Evolutionary conservation across 1,140 invertebrate genomes (phyloP).

Genomic region (Samia ricini): DNA sequence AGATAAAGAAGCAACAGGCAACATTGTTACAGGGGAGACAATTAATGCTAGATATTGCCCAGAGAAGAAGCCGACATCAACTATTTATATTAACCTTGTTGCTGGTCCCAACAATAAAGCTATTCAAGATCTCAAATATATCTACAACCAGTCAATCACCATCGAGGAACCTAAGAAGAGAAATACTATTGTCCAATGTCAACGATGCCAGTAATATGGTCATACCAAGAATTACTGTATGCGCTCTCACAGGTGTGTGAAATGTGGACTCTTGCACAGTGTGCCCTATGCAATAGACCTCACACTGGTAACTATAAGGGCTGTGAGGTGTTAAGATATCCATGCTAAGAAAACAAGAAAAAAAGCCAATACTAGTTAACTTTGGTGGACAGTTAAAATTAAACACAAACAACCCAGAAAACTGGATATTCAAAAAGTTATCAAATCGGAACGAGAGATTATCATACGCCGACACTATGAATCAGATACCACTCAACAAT

Average conservation of each 20-base stretch:
- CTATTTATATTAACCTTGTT: background rate
- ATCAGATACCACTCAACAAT: background rate
- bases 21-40: background rate
- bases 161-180: slow-evolving; percentile 5
- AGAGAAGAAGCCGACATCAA: slow-evolving; percentile 6
- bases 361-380: too few species aligned
- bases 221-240: slow-evolving; percentile 6
- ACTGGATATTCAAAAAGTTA: too few species aligned
- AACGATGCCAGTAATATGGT: slow-evolving; percentile 4
- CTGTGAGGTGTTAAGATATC: background rate
- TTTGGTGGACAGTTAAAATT: too few species aligned
- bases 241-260: background rate
- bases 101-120: background rate
- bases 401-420: too few species aligned
- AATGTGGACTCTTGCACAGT: slow-evolving; percentile 1
- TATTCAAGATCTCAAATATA: background rate
- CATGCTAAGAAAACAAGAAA: too few species aligned
- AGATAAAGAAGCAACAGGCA: slow-evolving; percentile 3
- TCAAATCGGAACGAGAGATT: too few species aligned
- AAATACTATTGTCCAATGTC: background rate
- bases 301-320: slow-evolving; percentile 4
- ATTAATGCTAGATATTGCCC: background rate
- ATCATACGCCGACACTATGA: background rate
- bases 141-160: background rate
- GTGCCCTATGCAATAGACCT: background rate